A percentile compares a stretch with the other conserved stretches of the same genome.
Conservation (phyloP, 1,140 invertebrate species). For the Drosophila nebulosa region DNA sequence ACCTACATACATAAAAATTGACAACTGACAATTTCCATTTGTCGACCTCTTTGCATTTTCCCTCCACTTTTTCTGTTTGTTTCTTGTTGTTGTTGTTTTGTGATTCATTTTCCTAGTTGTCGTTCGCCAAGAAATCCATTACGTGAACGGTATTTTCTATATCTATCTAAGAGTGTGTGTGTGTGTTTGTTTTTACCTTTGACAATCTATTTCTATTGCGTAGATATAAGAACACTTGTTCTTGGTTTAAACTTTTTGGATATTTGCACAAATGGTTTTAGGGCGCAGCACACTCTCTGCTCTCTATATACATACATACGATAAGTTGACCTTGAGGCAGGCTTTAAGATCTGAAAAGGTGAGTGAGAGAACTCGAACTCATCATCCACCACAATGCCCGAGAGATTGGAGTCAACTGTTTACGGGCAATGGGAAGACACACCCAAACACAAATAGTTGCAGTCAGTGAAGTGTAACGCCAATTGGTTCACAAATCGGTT, state of each 20-base stretch:
- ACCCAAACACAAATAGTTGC: conserved; percentile 44
- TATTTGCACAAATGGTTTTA: conserved; percentile 55
- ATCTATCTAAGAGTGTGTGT: neutral
- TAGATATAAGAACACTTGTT: conserved; percentile 49
- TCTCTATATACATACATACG: neutral
- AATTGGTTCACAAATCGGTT: conserved; percentile 67
- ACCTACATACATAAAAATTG: conserved; percentile 65
- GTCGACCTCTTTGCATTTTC: conserved; percentile 31
- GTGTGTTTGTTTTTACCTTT: neutral
- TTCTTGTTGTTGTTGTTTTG: conserved; percentile 11
- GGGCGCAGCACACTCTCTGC: conserved; percentile 1
- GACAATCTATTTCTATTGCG: conserved; percentile 12
- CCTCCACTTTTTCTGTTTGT: conserved; percentile 35
- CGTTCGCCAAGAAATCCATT: conserved; percentile 47
- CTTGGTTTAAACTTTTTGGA: conserved; percentile 32
- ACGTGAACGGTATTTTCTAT: conserved; percentile 46
- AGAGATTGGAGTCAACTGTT: conserved; percentile 22
- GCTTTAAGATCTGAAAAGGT: conserved; percentile 12
- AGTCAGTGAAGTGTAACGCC: conserved; percentile 45
- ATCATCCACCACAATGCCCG: conserved; percentile 32
- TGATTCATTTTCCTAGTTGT: conserved; percentile 58
- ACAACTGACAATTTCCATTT: conserved; percentile 75
- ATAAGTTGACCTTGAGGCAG: conserved; percentile 35
- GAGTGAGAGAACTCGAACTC: neutral
- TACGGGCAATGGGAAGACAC: conserved; percentile 36